These are phyloP conservation scores for Diaperis boleti DNA, from an alignment of 2,888 invertebrate species.

Conservation along the genomic window DNA sequence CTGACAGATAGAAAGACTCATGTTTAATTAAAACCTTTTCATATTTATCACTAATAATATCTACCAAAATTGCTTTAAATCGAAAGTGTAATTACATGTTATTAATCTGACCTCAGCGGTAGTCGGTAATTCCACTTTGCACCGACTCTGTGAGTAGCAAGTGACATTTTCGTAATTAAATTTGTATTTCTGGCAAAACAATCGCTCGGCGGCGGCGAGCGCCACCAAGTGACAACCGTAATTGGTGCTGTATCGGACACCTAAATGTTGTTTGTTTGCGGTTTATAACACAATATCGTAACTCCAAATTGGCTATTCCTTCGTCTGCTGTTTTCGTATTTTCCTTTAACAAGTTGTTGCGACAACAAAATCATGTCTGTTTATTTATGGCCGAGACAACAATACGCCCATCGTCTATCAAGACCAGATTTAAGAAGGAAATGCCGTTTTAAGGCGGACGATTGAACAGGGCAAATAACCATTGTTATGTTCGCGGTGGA, in stretches of 20 bases:
- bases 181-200: slow-evolving; percentile 22
- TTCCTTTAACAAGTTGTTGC: slow-evolving; percentile 14
- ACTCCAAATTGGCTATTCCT: slow-evolving; percentile 21
- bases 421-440: slow-evolving; percentile 60
- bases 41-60: too few species aligned
- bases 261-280: slow-evolving; percentile 38
- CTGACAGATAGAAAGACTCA: too few species aligned
- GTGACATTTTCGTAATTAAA: slow-evolving; percentile 21
- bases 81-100: neutral
- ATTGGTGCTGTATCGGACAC: slow-evolving; percentile 37
- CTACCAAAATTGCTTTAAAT: neutral
- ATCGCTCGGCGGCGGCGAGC: slow-evolving; percentile 1
- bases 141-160: neutral
- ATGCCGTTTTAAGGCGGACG: slow-evolving; percentile 57
- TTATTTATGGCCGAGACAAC: slow-evolving; percentile 36
- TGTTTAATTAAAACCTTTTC: too few species aligned
- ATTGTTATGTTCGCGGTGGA: slow-evolving; percentile 56
- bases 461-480: slow-evolving; percentile 60
- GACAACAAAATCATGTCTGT: slow-evolving; percentile 15
- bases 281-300: slow-evolving; percentile 36
- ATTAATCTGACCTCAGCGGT: neutral
- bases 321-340: slow-evolving; percentile 14
- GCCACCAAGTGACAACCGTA: slow-evolving; percentile 24
- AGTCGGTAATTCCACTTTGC: slow-evolving; percentile 5
- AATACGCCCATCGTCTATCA: slow-evolving; percentile 49